phyloP scores from a whole-genome alignment of 2,888 invertebrate species.

The Melolontha melolontha region DNA sequence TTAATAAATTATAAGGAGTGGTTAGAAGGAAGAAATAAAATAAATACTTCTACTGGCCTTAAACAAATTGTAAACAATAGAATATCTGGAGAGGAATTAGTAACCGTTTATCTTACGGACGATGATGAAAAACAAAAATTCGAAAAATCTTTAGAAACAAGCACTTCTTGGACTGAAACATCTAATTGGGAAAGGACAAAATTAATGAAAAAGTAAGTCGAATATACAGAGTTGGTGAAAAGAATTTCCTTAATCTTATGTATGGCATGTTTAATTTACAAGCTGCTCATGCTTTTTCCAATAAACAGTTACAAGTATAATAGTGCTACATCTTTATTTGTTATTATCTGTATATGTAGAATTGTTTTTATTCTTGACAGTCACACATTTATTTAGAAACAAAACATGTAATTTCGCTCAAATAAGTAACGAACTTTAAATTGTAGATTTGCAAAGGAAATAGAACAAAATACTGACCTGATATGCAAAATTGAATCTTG shows the following conservation, averaged over 20 bases:
- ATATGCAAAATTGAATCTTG: constrained; percentile 28
- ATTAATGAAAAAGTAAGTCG: constrained; percentile 37
- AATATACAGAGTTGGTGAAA: neutral
- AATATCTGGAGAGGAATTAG: constrained; percentile 16
- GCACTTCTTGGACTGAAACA: constrained; percentile 12
- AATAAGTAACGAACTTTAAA: neutral
- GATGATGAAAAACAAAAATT: constrained; percentile 9
- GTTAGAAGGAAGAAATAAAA: constrained; percentile 22
- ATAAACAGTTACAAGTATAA: too few relatives aligned
- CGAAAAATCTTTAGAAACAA: neutral
- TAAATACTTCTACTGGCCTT: neutral
- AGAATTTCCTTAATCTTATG: too few relatives aligned
- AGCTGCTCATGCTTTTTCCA: too few relatives aligned
- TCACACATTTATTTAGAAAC: neutral
- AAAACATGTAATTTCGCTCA: too few relatives aligned
- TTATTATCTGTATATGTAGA: constrained; percentile 1
- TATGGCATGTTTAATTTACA: too few relatives aligned
- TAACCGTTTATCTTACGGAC: constrained; percentile 12
- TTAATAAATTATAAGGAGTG: constrained; percentile 16
- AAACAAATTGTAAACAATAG: constrained; percentile 2
- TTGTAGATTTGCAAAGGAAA: constrained; percentile 36
- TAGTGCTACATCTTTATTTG: too few relatives aligned
- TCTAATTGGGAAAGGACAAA: constrained; percentile 16
- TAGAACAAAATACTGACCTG: constrained; percentile 33
- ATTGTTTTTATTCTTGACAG: neutral